phyloP scores from a whole-genome alignment of 2,113 vertebrate species.

The Leptobrachium ailaonicum region DNA sequence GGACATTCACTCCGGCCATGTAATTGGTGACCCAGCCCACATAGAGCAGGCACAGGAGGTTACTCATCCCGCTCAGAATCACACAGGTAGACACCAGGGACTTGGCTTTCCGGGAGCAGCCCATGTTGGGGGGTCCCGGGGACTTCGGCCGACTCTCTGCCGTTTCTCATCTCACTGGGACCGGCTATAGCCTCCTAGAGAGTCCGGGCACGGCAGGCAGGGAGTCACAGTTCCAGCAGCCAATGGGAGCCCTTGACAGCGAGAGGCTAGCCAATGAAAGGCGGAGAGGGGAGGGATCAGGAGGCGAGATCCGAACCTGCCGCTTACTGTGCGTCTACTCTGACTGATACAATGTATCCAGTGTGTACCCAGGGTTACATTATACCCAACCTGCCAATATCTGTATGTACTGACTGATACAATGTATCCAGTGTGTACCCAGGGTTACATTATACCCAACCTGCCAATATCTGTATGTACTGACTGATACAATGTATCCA shows the following conservation, averaged over 20 bases:
- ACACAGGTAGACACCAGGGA: slow-evolving; percentile 99
- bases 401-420: no score
- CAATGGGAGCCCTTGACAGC: not conserved
- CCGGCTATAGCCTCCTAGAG: slow-evolving; percentile 35
- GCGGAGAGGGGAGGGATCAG: not conserved
- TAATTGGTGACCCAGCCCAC: slow-evolving; percentile 98
- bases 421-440: no score
- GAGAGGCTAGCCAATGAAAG: not conserved
- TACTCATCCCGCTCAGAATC: slow-evolving; percentile 97
- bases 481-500: no score
- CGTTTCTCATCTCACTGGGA: slow-evolving; percentile 56
- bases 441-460: no score
- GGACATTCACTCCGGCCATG: slow-evolving; percentile 92
- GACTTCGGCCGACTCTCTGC: slow-evolving; percentile 64
- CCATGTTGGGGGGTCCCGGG: slow-evolving; percentile 75
- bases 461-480: no score
- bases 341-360: no score
- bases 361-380: no score
- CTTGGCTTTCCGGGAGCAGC: slow-evolving; percentile 98
- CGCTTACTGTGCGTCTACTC: no score
- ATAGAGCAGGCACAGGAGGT: slow-evolving; percentile 94
- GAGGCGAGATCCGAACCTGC: not conserved
- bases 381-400: no score
- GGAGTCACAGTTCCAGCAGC: slow-evolving; percentile 29
- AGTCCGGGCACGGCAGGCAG: slow-evolving; percentile 16